Evolutionary conservation across 2,113 vertebrate genomes (phyloP), one percentile per base, ranked within the genome.

Genomic region (Centropristis striata): DNA sequence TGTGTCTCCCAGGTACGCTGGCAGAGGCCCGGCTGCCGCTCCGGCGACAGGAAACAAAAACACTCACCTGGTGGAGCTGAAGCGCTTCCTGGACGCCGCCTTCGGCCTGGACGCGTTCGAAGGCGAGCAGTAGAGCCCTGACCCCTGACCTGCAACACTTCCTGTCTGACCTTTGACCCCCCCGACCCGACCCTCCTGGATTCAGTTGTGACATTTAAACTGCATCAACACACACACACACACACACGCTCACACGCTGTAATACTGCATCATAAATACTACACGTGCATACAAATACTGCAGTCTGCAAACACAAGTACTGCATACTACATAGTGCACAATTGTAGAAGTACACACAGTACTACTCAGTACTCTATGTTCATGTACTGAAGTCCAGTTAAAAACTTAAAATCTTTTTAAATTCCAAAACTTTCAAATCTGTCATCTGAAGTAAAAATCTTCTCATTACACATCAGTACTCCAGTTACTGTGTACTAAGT

Each of bases 31-130:
- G 0, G 98, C 97, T 0, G 96, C 98, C 0, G 97, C 98, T 8
- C 98, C 98, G 0, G 98, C 98, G n/a, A 99, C 98, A 0, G 98
- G 98, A 73, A 99, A 99, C 90, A 99, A 99, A 89, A 97, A 97
- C 66, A 96, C 96, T 8, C 98, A 99, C 88, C 91, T 97, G 86
- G 92, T 96, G 1, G 98, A 98, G 92, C 95, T 98, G 86, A 95
- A 95, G 78, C 96, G 98, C 80, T 95, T 99, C 80, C 94, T 98
- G 0, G 97, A 99, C 92, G 95, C 92, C 0, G 96, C 97, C 90
- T 98, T 98, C 60, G 95, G 94, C 93, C 94, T 98, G 81, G 96
- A 98, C 3, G 94, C 96, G 53, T 98, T 97, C 93, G 96, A 95
- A 85, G 95, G 93, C 77, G 94, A 97, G 83, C 90, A 95, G 39